Base-by-base conservation (phyloP, 2,113 vertebrate species). In the Oophaga pumilio region DNA sequence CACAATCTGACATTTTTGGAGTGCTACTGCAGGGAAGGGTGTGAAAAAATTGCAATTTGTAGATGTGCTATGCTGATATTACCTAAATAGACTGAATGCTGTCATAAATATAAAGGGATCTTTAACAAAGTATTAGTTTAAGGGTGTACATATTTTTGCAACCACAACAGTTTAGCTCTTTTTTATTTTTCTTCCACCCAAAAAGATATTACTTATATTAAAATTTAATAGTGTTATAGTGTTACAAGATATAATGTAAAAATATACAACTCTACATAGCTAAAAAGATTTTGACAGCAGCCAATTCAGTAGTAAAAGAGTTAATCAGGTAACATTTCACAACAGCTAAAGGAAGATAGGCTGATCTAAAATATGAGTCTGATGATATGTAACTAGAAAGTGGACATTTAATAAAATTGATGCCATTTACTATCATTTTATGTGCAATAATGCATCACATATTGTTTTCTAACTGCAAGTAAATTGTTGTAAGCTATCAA, bases 401-500 rank as follows among this genome's bases (percentile, higher is more conserved):
- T 84, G 81, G 12, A 80, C 87, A 88, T 88, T 88, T 84, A 84
- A 84, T 88, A 88, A 88, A 88, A 88, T 77, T 84, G 87, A 88
- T 84, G 87, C 24, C 87, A 88, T 88, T 88, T 88, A 82, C 80
- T 84, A 84, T 84, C 81, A 88, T 88, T 88, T 88, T 88, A 88
- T 88, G 87, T 77, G 69, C 87, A 88, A 88, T 84, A 88, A 88
- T 88, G 87, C 87, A 88, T 88, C 26, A 17, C 87, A 88, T 88
- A 88, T 88, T 88, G 87, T 88, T 88, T 88, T 88, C 80, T 88
- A 88, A 88, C 87, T 88, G 87, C 87, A 88, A 84, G 87, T 88
- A 88, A 88, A 88, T 88, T 73, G 83, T 77, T 77, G 87, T 88
- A 88, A 57, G 87, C 87, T 82, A 88, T 73, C 78, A 76, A 84